Evolutionary conservation across 2,888 invertebrate genomes (phyloP), one percentile per base, ranked within the genome.

Genomic region (Empis livida): DNA sequence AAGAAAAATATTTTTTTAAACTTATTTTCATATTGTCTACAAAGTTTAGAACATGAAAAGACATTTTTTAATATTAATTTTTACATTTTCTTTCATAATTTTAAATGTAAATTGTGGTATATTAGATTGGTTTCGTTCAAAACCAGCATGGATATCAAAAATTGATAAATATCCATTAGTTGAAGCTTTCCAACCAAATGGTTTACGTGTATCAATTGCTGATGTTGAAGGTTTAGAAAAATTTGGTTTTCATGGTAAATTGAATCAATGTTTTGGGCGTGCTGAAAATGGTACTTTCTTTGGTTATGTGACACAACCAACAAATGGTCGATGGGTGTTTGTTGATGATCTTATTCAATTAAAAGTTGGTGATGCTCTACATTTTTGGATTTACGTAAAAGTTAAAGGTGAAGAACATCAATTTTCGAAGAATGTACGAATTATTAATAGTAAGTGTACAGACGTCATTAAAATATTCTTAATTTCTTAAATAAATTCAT

Each of bases 231-330:
- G 54, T 1, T 44, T 79, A 49, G 68, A 74, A 38, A 64, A 82
- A 14, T 79, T 82, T 54, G 81, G 82, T 1, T 81, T 79, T 60
- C 82, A 83, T 57, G 79, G 78, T 2, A 81, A 81, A 53, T 65
- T 83, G 9, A 83, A 83, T 57, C 20, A 41, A 41, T 20, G n/a
- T 2, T 55, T 17, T 51, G 57, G 3, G 67, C 56, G 57, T 10
- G 62, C 59, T 5, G 71, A 73, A 42, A 62, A 68, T 0, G 80
- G 80, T 0, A 58, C 65, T 2, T 68, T 78, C 30, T 56, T 61
- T 1, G 73, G 71, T 0, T 75, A 77, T 50, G 61, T 73, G 0
- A 58, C 56, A 2, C 46, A 49, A 5, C 56, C 74, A 0, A 63
- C 52, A 2, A 57, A 72, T 31, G 73, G 72, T 1, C 58, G 63